A percentile compares a stretch with the other conserved stretches of the same genome.
Conservation (phyloP, 2,113 vertebrate species). For the Eulemur macaco region DNA sequence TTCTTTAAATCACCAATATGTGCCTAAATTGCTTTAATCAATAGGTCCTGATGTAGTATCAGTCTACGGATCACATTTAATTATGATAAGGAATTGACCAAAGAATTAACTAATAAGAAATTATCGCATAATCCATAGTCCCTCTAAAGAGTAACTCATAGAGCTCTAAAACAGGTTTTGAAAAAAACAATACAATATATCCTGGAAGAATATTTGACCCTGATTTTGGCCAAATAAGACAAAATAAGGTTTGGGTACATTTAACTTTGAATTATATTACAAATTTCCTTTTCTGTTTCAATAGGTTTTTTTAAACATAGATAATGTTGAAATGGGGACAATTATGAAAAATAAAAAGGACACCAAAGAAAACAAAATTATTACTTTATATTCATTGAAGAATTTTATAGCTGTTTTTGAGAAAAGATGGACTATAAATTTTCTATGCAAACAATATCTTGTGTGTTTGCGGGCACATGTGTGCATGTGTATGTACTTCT, state of each 20-base stretch:
- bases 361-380: neutral
- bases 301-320: neutral
- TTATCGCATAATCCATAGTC: neutral
- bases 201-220: neutral
- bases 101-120: conserved; percentile 43
- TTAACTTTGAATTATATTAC: neutral
- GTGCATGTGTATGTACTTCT: neutral
- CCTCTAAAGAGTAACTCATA: neutral
- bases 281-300: neutral
- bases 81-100: conserved; percentile 18
- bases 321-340: neutral
- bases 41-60: neutral
- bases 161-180: neutral
- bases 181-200: neutral
- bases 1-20: neutral
- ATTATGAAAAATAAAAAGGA: neutral
- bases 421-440: neutral
- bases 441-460: neutral
- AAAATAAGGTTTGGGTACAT: neutral
- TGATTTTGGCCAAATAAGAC: neutral
- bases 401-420: neutral
- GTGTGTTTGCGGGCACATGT: neutral
- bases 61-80: neutral
- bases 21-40: neutral
- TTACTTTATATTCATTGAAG: neutral